Evolutionary conservation across 2,888 invertebrate species (phyloP), one percentile per base, ranked within the genome.

Genomic region (Ennomos erosarius): DNA sequence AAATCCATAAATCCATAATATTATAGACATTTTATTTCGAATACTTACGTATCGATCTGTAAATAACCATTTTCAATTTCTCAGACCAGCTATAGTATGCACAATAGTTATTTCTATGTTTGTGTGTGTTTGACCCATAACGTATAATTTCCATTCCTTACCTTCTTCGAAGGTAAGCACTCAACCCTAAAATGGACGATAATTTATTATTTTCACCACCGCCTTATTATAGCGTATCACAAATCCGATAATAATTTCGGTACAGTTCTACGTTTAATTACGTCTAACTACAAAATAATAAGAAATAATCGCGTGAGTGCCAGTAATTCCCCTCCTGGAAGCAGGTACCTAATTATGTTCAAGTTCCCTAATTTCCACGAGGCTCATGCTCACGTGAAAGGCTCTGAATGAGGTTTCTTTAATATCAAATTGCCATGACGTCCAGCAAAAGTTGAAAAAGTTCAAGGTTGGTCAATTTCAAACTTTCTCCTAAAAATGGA

Each of bases 261-360:
- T 82, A 80, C 83, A 83, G 82, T 81, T 79, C 64, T 80, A 79
- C 76, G 79, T 81, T 83, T 85, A 88, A 87, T 86, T 87, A 84
- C 78, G 78, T 79, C 82, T 87, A 87, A 87, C 85, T 84, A 82
- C 87, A 78, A 85, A 83, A 88, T 88, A 89, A 89, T 88, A 85
- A 85, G 87, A 78, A 79, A 77, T 78, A 80, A 74, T 90, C 73
- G 88, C 89, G 89, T 89, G 89, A 73, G 74, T 75, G 76, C 62
- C 64, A 73, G 82, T 84, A 80, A 85, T 88, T 85, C 84, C 81
- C 81, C 81, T 80, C 81, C 74, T 76, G 74, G 68, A 75, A 71
- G 71, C 64, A 76, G 77, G 75, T 76, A 79, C 78, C 81, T 86
- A 85, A 85, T 85, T 87, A 85, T 85, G 82, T 86, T 79, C 75